Conservation (phyloP, 2,113 vertebrate species). For the Albula glossodonta region DNA sequence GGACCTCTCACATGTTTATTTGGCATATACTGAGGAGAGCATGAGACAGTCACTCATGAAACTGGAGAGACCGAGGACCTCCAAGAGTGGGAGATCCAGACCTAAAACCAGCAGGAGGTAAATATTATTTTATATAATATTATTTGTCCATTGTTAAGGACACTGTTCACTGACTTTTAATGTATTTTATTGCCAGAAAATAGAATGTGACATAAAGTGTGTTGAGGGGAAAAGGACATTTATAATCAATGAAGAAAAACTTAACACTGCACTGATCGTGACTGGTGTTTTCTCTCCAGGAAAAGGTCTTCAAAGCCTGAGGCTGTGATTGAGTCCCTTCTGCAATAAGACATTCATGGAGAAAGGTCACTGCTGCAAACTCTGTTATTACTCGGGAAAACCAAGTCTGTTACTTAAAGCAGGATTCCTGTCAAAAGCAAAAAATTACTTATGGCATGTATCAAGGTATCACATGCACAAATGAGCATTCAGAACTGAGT, state of each 20-base stretch:
- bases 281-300: slow-evolving; percentile 61
- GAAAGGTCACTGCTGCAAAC: not conserved
- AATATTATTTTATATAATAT: slow-evolving; percentile 24
- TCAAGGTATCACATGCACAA: not conserved
- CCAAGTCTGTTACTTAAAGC: not conserved
- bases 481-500: not conserved
- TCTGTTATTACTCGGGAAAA: not conserved
- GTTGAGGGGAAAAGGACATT: not conserved
- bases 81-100: slow-evolving; percentile 86
- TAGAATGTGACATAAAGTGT: not conserved
- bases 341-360: slow-evolving; percentile 75
- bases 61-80: slow-evolving; percentile 88
- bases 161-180: too few relatives aligned
- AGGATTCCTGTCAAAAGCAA: not conserved
- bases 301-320: slow-evolving; percentile 92
- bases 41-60: slow-evolving; percentile 94
- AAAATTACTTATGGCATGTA: not conserved
- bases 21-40: slow-evolving; percentile 96
- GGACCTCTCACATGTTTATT: slow-evolving; percentile 92
- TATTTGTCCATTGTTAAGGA: too few relatives aligned
- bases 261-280: not conserved
- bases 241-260: not conserved
- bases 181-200: too few relatives aligned
- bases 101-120: slow-evolving; percentile 92
- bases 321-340: slow-evolving; percentile 87